Conservation (phyloP, 2,113 vertebrate genomes). For the Pelobates fuscus region DNA sequence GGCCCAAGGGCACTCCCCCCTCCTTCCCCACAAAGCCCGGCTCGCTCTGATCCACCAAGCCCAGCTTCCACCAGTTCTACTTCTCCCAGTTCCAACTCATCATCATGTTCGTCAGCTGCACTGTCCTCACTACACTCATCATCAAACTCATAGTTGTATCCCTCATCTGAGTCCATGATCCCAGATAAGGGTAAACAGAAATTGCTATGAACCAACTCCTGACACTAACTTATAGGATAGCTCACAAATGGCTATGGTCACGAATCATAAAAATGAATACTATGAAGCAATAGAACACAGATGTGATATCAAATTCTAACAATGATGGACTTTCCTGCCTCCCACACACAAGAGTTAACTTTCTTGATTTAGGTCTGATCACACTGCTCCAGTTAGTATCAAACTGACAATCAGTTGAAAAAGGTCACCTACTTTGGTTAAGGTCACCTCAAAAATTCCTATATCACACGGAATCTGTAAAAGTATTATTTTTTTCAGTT, state of each 20-base stretch:
- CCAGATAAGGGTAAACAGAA: slow-evolving; percentile 36
- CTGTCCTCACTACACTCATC: slow-evolving; percentile 97
- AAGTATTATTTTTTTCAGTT: too few species aligned
- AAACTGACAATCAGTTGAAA: too few species aligned
- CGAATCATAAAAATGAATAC: neutral
- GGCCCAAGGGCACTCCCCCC: slow-evolving; percentile 82
- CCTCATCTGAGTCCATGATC: slow-evolving; percentile 96
- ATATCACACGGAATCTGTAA: too few species aligned
- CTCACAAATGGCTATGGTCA: neutral
- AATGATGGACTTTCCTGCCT: too few species aligned
- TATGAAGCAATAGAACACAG: too few species aligned
- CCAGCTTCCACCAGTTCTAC: slow-evolving; percentile 94
- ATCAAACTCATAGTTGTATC: slow-evolving; percentile 97
- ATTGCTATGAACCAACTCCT: slow-evolving; percentile 8
- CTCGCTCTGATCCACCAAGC: slow-evolving; percentile 85
- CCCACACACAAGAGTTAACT: too few species aligned
- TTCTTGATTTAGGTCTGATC: too few species aligned
- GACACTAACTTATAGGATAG: neutral
- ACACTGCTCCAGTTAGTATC: too few species aligned
- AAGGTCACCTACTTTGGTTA: too few species aligned
- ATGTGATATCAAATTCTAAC: too few species aligned
- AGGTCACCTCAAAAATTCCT: too few species aligned
- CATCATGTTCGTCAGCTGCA: slow-evolving; percentile 87
- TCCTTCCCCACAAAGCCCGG: slow-evolving; percentile 83
- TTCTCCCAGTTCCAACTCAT: slow-evolving; percentile 94